Evolutionary conservation across 2,113 vertebrate species (phyloP).

Genomic region (Microcebus griseorufus): DNA sequence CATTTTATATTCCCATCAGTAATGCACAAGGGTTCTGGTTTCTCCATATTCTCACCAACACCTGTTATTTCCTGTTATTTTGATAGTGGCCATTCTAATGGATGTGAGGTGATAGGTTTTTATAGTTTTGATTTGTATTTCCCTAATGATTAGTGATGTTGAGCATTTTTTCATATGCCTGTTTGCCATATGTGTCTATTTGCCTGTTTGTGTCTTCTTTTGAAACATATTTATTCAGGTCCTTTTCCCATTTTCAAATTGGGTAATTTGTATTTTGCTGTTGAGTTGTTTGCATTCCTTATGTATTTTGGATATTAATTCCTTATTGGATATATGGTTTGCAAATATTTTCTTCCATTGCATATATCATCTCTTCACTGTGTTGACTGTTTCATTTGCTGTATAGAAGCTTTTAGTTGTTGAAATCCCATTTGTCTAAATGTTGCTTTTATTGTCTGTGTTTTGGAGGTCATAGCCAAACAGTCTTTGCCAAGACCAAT

Average conservation of each 20-base stretch:
- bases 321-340: neutral
- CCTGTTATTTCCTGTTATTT: neutral
- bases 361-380: neutral
- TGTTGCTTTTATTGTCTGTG: neutral
- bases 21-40: neutral
- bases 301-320: neutral
- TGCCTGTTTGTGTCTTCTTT: no score
- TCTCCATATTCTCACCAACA: neutral
- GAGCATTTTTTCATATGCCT: neutral
- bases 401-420: neutral
- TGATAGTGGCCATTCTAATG: neutral
- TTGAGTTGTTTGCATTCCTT: neutral
- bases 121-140: no score
- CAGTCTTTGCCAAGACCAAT: neutral
- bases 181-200: neutral
- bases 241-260: no score
- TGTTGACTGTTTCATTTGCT: neutral
- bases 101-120: no score
- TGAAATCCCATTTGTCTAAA: neutral
- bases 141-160: no score
- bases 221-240: no score
- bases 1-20: neutral
- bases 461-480: neutral
- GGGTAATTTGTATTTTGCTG: no score
- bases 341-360: neutral